Evolutionary conservation across 2,797 vertebrate species (phyloP).

Genomic region (Pseudochaenichthys georgianus): DNA sequence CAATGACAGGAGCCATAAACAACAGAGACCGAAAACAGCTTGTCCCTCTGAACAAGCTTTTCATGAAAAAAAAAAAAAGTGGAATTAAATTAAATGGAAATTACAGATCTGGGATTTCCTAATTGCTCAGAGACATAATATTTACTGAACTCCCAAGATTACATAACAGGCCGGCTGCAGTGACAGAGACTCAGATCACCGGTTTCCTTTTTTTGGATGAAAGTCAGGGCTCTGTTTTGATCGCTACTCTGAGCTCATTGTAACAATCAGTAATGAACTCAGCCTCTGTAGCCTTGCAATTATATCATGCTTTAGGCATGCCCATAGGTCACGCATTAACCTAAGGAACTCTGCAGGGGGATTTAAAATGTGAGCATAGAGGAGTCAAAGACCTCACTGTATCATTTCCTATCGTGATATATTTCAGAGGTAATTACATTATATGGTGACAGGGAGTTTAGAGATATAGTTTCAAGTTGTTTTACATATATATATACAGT

Average conservation of each 20-base stretch:
- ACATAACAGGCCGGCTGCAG: constrained; percentile 51
- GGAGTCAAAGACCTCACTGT: constrained; percentile 2
- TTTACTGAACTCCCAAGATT: constrained; percentile 67
- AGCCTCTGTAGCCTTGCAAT: constrained; percentile 36
- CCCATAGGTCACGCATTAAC: constrained; percentile 16
- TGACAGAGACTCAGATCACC: constrained; percentile 41
- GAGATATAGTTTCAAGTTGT: constrained; percentile 10
- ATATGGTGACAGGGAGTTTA: constrained; percentile 3
- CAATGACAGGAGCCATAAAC: constrained; percentile 48
- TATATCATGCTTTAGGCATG: constrained; percentile 60
- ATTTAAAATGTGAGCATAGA: constrained; percentile 2
- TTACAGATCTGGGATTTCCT: constrained; percentile 51
- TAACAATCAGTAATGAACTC: constrained; percentile 51
- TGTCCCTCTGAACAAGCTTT: constrained; percentile 29
- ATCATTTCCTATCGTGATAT: constrained; percentile 2
- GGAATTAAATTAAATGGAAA: constrained; percentile 6
- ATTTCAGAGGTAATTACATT: not conserved
- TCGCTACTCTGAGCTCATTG: constrained; percentile 61
- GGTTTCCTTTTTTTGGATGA: constrained; percentile 53
- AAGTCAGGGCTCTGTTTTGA: constrained; percentile 19
- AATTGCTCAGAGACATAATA: constrained; percentile 70
- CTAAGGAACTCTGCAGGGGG: constrained; percentile 19
- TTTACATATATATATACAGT: too few species aligned
- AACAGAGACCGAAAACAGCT: constrained; percentile 22
- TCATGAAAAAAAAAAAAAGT: not conserved